These are phyloP conservation scores for Eulemur rubriventer DNA, from an alignment of 2,797 vertebrate species.

Conservation along the genomic window DNA sequence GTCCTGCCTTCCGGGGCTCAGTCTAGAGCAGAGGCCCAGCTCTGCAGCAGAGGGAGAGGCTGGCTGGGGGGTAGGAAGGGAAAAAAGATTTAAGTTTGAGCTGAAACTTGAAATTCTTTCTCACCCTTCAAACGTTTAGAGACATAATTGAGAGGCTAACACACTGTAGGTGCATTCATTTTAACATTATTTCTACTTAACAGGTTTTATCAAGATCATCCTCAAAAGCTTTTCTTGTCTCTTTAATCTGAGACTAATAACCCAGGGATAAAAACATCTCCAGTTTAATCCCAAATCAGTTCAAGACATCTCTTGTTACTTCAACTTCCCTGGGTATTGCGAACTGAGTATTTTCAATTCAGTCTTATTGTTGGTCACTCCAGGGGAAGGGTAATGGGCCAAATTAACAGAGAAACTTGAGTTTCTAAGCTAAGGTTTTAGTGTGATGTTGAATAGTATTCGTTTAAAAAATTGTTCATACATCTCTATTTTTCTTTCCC, in stretches of 20 bases:
- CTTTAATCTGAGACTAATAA: conserved; percentile 32
- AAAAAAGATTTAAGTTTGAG: background rate
- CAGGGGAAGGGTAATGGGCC: background rate
- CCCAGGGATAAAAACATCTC: conserved; percentile 29
- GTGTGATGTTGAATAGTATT: background rate
- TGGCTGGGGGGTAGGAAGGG: background rate
- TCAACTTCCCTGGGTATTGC: background rate
- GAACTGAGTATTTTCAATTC: conserved; percentile 7
- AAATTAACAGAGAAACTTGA: background rate
- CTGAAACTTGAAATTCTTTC: background rate
- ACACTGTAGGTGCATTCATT: background rate
- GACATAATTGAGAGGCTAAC: background rate
- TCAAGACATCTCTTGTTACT: conserved; percentile 4
- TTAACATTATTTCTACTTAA: background rate
- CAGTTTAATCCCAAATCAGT: background rate
- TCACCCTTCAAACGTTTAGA: background rate
- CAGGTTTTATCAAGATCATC: background rate
- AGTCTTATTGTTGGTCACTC: background rate
- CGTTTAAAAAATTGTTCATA: background rate
- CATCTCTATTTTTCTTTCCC: background rate
- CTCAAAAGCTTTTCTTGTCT: background rate
- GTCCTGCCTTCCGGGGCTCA: background rate
- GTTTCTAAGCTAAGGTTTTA: background rate
- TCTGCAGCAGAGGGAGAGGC: background rate
- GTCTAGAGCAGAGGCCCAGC: background rate